phyloP scores from a whole-genome alignment of 2,888 invertebrate genomes.

The Ditylenchus weischeri region DNA sequence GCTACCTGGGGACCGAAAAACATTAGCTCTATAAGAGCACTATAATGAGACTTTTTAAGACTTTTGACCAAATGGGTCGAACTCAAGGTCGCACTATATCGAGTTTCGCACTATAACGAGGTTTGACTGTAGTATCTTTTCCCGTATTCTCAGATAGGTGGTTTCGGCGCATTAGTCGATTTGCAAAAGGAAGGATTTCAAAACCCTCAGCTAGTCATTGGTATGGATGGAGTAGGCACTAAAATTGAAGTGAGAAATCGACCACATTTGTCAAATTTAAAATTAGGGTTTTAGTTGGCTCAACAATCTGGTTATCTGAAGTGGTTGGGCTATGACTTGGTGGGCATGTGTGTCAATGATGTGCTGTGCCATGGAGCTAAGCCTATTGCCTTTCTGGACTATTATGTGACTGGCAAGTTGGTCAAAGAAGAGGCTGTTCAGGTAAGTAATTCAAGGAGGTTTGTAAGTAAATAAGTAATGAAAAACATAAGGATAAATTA shows the following conservation, averaged over 20 bases:
- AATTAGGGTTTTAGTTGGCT: slow-evolving; percentile 26
- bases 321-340: slow-evolving; percentile 86
- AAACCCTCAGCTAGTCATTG: slow-evolving; percentile 80
- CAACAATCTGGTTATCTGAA: slow-evolving; percentile 66
- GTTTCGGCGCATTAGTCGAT: slow-evolving; percentile 90
- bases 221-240: slow-evolving; percentile 93
- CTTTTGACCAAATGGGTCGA: too few species aligned
- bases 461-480: too few species aligned
- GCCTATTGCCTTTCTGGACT: slow-evolving; percentile 92
- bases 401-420: slow-evolving; percentile 85
- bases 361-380: slow-evolving; percentile 90
- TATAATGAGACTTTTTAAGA: too few species aligned
- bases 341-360: slow-evolving; percentile 97
- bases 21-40: too few species aligned
- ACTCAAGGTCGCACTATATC: too few species aligned
- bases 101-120: too few species aligned
- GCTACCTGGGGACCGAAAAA: too few species aligned
- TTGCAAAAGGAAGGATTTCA: slow-evolving; percentile 69
- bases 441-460: too few species aligned
- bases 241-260: slow-evolving; percentile 75
- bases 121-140: too few species aligned
- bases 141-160: slow-evolving; percentile 65
- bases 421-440: slow-evolving; percentile 68
- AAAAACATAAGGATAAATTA: too few species aligned
- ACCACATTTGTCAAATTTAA: neutral